Percentiles rank a stretch among this genome's conserved stretches.
Conservation (phyloP, 2,888 invertebrate species). For the Plemyria rubiginata region DNA sequence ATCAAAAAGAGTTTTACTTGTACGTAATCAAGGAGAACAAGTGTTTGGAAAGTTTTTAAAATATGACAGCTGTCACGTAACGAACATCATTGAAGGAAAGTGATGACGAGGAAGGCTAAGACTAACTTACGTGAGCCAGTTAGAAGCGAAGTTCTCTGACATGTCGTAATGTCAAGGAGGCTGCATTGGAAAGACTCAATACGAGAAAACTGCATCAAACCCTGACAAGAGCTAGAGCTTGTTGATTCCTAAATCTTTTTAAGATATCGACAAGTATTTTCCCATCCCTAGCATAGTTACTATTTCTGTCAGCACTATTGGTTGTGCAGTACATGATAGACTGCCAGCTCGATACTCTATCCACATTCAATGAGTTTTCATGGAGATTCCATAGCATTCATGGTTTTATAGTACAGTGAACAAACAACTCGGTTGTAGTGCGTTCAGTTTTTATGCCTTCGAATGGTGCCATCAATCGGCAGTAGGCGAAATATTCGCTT, state of each 20-base stretch:
- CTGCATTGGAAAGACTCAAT: too few species aligned
- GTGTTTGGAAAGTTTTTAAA: too few species aligned
- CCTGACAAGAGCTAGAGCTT: too few species aligned
- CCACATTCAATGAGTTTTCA: conserved; percentile 40
- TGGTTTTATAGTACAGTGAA: conserved; percentile 38
- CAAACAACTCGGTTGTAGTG: conserved; percentile 26
- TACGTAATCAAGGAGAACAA: too few species aligned
- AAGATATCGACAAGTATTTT: conserved; percentile 35
- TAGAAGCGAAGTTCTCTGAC: too few species aligned
- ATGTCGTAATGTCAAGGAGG: too few species aligned
- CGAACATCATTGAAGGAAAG: too few species aligned
- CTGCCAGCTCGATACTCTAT: conserved; percentile 53
- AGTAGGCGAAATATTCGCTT: conserved; percentile 38
- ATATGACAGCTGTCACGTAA: too few species aligned
- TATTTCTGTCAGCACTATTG: conserved; percentile 54
- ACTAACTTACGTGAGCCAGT: too few species aligned
- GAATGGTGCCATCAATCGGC: conserved; percentile 40
- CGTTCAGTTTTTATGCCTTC: conserved; percentile 28
- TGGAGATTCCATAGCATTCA: conserved; percentile 35
- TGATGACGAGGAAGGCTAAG: too few species aligned
- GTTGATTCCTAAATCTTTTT: not conserved
- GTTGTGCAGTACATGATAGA: conserved; percentile 60
- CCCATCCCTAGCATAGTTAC: conserved; percentile 35
- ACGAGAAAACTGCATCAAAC: too few species aligned
- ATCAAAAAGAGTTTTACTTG: too few species aligned